Conservation (phyloP, 1,140 invertebrate species). For the Ephestia elutella region DNA sequence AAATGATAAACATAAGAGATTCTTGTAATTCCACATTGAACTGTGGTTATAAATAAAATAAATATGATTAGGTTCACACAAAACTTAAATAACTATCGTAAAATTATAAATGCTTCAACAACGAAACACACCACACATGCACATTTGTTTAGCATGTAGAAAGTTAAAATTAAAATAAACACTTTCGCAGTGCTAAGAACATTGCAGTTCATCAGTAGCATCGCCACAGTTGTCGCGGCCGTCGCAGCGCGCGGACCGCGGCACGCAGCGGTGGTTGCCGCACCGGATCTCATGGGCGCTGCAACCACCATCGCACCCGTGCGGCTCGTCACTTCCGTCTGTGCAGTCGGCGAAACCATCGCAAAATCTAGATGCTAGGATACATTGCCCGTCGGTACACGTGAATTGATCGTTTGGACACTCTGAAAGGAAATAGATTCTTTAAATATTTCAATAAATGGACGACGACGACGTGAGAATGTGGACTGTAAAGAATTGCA, state of each 20-base stretch:
- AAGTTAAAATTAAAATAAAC: not conserved
- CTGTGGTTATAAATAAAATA: too few relatives aligned
- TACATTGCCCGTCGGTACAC: conserved; percentile 81
- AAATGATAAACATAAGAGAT: too few relatives aligned
- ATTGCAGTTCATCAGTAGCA: conserved; percentile 77
- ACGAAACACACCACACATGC: too few relatives aligned
- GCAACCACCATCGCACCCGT: conserved; percentile 77
- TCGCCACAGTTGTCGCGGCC: conserved; percentile 78
- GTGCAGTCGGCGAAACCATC: conserved; percentile 88
- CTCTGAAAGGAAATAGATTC: conserved; percentile 36
- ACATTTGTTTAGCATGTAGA: too few relatives aligned
- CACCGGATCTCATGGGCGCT: conserved; percentile 62
- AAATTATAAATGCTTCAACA: too few relatives aligned
- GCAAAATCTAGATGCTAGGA: conserved; percentile 86
- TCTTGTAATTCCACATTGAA: too few relatives aligned
- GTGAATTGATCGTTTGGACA: conserved; percentile 65
- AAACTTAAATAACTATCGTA: too few relatives aligned
- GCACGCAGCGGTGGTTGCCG: conserved; percentile 77
- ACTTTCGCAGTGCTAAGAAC: conserved; percentile 42
- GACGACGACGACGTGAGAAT: too few relatives aligned
- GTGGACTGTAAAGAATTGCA: too few relatives aligned
- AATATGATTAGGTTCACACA: too few relatives aligned
- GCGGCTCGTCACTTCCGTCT: conserved; percentile 87
- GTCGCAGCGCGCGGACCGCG: conserved; percentile 74
- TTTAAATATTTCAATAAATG: not conserved